Evolutionary conservation across 2,113 vertebrate species (phyloP).

Genomic region (Atlantisia rogersi): DNA sequence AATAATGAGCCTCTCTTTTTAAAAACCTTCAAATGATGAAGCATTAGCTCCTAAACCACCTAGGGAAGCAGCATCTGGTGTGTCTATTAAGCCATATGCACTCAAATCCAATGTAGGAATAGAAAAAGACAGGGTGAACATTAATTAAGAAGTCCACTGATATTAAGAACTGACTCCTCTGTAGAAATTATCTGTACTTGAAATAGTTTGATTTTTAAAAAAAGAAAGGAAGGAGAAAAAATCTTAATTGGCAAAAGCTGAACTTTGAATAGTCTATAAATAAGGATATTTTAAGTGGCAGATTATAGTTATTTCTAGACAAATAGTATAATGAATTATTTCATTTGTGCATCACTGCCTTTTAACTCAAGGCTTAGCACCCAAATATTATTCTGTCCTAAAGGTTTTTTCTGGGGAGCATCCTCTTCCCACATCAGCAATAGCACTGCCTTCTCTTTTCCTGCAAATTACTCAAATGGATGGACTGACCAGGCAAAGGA

Average conservation of each 20-base stretch:
- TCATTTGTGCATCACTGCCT: neutral
- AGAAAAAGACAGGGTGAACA: slow-evolving; percentile 32
- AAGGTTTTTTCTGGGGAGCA: neutral
- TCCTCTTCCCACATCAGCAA: neutral
- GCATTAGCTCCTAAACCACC: slow-evolving; percentile 45
- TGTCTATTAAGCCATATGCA: slow-evolving; percentile 32
- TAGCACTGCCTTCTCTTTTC: neutral
- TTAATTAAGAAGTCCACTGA: slow-evolving; percentile 39
- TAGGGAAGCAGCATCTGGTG: slow-evolving; percentile 44
- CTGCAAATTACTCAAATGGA: neutral
- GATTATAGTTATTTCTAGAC: neutral
- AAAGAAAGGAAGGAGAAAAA: neutral
- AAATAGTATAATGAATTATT: neutral
- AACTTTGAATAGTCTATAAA: neutral
- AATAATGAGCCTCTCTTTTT: neutral
- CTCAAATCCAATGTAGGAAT: slow-evolving; percentile 46
- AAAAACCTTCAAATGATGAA: slow-evolving; percentile 34
- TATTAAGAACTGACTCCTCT: slow-evolving; percentile 5
- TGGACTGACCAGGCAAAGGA: neutral
- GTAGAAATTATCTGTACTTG: neutral
- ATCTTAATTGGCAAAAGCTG: neutral
- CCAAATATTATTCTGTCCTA: neutral
- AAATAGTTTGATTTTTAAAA: neutral
- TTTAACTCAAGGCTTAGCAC: neutral
- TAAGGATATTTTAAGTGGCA: neutral